Evolutionary conservation across 2,888 invertebrate species (phyloP).

Genomic region (Ophioninae sp.): DNA sequence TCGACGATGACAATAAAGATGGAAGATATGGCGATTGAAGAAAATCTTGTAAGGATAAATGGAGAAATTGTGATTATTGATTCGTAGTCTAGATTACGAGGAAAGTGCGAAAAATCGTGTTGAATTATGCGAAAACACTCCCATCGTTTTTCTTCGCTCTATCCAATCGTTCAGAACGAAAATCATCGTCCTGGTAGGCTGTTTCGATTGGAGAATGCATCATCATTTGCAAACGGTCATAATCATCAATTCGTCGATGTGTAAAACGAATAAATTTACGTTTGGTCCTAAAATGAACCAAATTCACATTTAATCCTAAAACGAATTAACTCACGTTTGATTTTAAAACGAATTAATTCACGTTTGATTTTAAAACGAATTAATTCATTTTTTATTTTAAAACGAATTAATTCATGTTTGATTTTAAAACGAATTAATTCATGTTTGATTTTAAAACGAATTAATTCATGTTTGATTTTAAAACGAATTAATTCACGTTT

Average conservation of each 20-base stretch:
- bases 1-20: neutral
- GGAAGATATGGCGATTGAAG: neutral
- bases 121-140: neutral
- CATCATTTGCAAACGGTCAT: neutral
- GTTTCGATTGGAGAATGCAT: slow-evolving; percentile 14
- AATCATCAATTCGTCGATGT: neutral
- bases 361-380: too few relatives aligned
- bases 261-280: slow-evolving; percentile 11
- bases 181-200: neutral
- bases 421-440: too few relatives aligned
- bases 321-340: too few relatives aligned
- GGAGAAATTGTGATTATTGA: neutral
- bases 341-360: too few relatives aligned
- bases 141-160: neutral
- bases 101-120: neutral
- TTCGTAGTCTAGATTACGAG: neutral
- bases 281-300: neutral
- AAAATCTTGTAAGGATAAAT: neutral
- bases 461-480: too few relatives aligned
- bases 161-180: neutral
- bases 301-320: too few relatives aligned
- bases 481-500: too few relatives aligned
- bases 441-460: too few relatives aligned
- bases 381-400: too few relatives aligned
- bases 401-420: too few relatives aligned